Evolutionary conservation across 1,140 invertebrate species (phyloP), one percentile per base, ranked within the genome.

Genomic region (Lucilia cuprina): DNA sequence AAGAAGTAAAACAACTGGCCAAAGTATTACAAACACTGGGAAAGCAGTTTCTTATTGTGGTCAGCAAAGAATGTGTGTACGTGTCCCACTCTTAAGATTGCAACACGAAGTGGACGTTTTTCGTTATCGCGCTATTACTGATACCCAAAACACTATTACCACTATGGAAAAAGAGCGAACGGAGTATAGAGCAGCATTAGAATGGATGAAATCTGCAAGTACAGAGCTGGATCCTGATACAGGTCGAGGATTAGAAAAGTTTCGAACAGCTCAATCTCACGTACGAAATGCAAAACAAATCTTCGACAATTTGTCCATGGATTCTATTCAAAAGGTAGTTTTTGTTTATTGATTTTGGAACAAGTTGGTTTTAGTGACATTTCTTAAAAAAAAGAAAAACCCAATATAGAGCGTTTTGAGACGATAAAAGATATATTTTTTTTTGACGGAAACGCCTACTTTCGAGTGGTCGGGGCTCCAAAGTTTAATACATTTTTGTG

Each of bases 131-230:
- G 99, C 98, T 1, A 96, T 99, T 0, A 95, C 96, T 75, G 99
- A 99, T 91, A 99, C 98, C 30, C 92, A 96, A 17, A 49, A 95
- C 74, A 99, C 98, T 9, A 83, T 91, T 19, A 87, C 89, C 25
- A 74, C 83, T 5, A 99, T 99, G 97, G 98, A 99, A 91, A 97
- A 96, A 89, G 94, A 96, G 2, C 93, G 99, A 83, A 99, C 97
- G n/a, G 98, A 99, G 87, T 99, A 99, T 91, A 93, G 97, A 83
- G 98, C 98, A 0, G 96, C 98, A 1, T 93, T 99, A 2, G 95
- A 97, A 88, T 99, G 99, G 99, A 99, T 99, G 98, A 99, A 99
- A 92, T 97, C 99, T 86, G 95, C 97, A 3, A 99, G 98, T 83
- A 95, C 96, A 86, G 96, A 99, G 91, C 92, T 99, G 19, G 98